phyloP scores from a whole-genome alignment of 2,797 vertebrate genomes.

The Coendou prehensilis region DNA sequence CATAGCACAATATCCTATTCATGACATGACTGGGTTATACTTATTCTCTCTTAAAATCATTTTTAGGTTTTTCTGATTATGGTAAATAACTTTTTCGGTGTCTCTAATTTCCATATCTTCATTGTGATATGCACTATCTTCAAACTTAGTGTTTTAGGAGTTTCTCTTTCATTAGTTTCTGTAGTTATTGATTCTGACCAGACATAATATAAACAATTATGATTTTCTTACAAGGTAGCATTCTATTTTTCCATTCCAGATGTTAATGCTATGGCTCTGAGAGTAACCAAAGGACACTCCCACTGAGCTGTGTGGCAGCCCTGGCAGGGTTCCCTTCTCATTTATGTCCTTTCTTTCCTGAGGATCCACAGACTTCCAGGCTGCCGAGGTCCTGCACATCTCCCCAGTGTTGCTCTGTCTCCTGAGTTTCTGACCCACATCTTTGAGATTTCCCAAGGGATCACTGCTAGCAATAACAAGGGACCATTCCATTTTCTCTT shows the following conservation, averaged over 20 bases:
- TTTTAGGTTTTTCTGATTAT: not conserved
- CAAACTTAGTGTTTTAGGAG: not conserved
- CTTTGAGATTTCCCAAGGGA: not conserved
- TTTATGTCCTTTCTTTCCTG: not conserved
- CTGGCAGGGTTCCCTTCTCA: not conserved
- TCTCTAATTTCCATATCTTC: not conserved
- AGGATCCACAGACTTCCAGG: too few relatives aligned
- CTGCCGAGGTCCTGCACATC: not conserved
- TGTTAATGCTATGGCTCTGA: not conserved
- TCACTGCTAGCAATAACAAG: not conserved
- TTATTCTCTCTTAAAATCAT: not conserved
- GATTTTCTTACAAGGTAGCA: not conserved
- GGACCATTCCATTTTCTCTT: not conserved
- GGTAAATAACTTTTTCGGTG: not conserved
- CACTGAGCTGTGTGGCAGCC: rapidly evolving
- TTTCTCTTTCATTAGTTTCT: not conserved
- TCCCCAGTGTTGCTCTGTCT: not conserved
- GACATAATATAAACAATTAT: not conserved
- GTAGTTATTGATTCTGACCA: not conserved
- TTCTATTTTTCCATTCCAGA: not conserved
- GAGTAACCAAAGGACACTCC: not conserved
- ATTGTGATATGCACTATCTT: not conserved
- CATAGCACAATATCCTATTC: not conserved
- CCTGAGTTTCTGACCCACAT: not conserved
- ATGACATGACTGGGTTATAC: not conserved